Conservation (phyloP, 2,113 vertebrate species). For the Anser cygnoides region DNA sequence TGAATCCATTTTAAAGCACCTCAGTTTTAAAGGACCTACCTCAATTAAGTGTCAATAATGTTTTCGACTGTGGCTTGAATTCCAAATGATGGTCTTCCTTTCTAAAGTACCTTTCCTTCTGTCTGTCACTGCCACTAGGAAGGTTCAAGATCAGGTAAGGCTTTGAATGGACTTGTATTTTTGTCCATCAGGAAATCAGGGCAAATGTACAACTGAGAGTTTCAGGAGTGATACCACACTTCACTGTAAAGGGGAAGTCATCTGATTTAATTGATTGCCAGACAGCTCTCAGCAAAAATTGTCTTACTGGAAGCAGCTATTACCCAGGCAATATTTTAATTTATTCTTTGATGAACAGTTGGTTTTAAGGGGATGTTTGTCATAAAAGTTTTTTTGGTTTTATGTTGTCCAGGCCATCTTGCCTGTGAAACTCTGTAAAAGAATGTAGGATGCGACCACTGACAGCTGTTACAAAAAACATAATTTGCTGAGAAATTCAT, state of each 20-base stretch:
- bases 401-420: background rate
- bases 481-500: background rate
- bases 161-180: background rate
- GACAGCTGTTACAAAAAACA: background rate
- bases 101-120: background rate
- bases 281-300: background rate
- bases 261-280: background rate
- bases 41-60: background rate
- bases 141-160: background rate
- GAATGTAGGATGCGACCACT: background rate
- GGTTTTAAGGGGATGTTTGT: background rate
- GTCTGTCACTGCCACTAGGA: background rate
- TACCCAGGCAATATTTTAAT: background rate
- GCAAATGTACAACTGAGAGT: background rate
- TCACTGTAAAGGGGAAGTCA: background rate
- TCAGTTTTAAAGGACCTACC: background rate
- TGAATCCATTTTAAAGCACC: background rate
- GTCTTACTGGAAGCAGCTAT: background rate
- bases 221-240: too few relatives aligned
- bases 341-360: background rate
- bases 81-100: background rate
- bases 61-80: background rate
- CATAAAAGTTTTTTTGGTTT: background rate
- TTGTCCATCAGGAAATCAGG: background rate
- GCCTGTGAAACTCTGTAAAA: background rate